Evolutionary conservation across 2,797 vertebrate species (phyloP), one percentile per base, ranked within the genome.

Genomic region (Moxostoma hubbsi): DNA sequence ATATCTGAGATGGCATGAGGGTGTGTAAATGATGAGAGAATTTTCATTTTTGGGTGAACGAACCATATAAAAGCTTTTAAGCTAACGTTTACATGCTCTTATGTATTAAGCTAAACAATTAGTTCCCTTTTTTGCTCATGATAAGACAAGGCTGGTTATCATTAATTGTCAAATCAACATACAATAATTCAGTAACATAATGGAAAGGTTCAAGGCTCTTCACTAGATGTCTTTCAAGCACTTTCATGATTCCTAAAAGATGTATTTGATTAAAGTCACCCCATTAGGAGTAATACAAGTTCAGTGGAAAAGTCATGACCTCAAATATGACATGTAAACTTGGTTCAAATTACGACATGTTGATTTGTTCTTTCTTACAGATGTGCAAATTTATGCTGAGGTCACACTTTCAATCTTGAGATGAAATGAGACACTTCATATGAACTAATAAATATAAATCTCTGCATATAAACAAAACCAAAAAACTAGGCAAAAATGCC

Each of bases 341-440:
- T 24, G 24, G 24, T 24, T 24, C 24, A 24, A 24, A 24, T 24
- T 24, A 3, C 24, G 24, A 24, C 24, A 24, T 24, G 24, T 24
- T 3, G 2, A 2, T 24, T 24, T 24, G 24, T 24, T 24, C 24
- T 24, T 24, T 24, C 24, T 24, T 24, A 63, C 12, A 61, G 47
- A 63, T 36, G 72, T 73, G 72, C 72, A 73, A 73, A 63, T 43
- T 43, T 51, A 53, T 43, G 72, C 72, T 0, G 49, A 73, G 58
- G 59, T 63, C 24, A 24, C 24, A 24, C 24, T 24, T 24, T 24
- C 24, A 53, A 18, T 53, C 43, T 47, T 73, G 18, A 43, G 36
- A 36, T 51, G 7, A 53, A 73, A 50, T 2, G 16, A 73, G 46
- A 51, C 59, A 24, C 58, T 63, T 73, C 18, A 63, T 51, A 43